Base-by-base conservation (phyloP, 1,140 invertebrate species). In the Stenopsyche tienmushanensis region DNA sequence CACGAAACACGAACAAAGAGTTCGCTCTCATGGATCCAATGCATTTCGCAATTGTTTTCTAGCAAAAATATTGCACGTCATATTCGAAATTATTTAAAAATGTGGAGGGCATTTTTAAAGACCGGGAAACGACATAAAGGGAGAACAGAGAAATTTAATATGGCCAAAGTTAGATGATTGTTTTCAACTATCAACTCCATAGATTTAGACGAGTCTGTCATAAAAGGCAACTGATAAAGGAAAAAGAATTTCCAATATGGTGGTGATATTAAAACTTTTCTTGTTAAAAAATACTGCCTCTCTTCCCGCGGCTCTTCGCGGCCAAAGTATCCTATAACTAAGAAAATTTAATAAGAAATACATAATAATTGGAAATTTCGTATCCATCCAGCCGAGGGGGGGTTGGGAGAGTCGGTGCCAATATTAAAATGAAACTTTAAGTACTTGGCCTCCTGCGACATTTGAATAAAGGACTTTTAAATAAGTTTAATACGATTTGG, bases 261-360 rank as follows among this genome's bases (percentile, higher is more conserved):
- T 17, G 26, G 26, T 55, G 15, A 55, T 34, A 55, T 55, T 55
- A 55, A 55, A 55, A 55, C 3, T 55, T 55, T 55, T 55, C 52
- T 55, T 17, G 52, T 55, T 55, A 34, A 34, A 50, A 50, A 34
- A 34, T 34, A 34, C 13, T 13, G 29, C 13, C 29, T 34, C 29
- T 34, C 5, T 34, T 34, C 29, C 13, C n/a, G n/a, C n/a, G n/a
- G n/a, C 29, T 34, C 29, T 7, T 7, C 5, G 29, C 5, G 29
- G 13, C 5, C 5, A 5, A 34, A 7, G 5, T 7, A 34, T 34
- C 13, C 13, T 34, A 13, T 13, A 34, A 34, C 29, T 34, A 34
- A 34, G 13, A 34, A 7, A 34, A 7, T 34, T 34, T 34, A 34
- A 34, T 34, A 34, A 34, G 29, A 34, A 34, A n/a, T n/a, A n/a